These are phyloP conservation scores for Hermetia illucens DNA, from an alignment of 1,140 invertebrate genomes.

Conservation along the genomic window DNA sequence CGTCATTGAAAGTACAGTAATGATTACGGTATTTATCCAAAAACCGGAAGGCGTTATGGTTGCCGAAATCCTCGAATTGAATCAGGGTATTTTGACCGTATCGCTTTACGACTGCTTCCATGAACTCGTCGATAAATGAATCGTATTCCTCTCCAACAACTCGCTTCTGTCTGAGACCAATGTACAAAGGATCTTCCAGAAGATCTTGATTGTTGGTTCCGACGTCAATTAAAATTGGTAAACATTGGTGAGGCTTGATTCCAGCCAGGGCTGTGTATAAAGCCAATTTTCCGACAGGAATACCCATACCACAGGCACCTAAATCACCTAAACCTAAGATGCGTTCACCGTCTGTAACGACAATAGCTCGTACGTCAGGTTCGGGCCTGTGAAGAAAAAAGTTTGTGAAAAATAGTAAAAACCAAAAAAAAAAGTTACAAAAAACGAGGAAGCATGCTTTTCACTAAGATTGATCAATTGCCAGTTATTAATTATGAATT, in stretches of 20 bases:
- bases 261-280: constrained; percentile 87
- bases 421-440: too few species aligned
- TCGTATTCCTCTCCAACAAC: constrained; percentile 82
- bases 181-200: constrained; percentile 88
- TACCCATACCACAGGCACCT: constrained; percentile 81
- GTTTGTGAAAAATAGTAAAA: background rate
- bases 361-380: constrained; percentile 80
- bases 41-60: constrained; percentile 83
- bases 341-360: constrained; percentile 89
- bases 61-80: constrained; percentile 95
- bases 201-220: constrained; percentile 84
- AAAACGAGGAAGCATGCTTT: too few species aligned
- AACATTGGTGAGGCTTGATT: constrained; percentile 82
- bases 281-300: constrained; percentile 86
- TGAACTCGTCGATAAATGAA: constrained; percentile 94
- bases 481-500: background rate
- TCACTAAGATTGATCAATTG: too few species aligned
- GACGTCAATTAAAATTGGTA: constrained; percentile 86
- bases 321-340: constrained; percentile 90
- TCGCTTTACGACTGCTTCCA: constrained; percentile 84
- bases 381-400: constrained; percentile 42
- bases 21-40: constrained; percentile 72
- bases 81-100: constrained; percentile 81
- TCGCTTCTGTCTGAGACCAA: constrained; percentile 78
- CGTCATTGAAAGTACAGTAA: constrained; percentile 95